Evolutionary conservation across 2,888 invertebrate genomes (phyloP).

Genomic region (Drosophila diplacantha): DNA sequence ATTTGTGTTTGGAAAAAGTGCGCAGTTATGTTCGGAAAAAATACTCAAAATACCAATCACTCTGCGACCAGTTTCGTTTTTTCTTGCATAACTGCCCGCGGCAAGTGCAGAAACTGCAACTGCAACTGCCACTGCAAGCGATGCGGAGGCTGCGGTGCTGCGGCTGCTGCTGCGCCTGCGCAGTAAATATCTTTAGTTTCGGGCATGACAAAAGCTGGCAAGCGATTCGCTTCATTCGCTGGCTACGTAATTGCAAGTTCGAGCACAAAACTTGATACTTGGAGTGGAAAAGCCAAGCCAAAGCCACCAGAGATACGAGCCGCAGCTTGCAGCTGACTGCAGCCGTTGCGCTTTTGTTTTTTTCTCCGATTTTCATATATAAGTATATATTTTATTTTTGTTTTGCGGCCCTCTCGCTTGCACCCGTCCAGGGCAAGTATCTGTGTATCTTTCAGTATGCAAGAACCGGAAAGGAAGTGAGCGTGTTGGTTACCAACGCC

Average conservation of each 20-base stretch:
- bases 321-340: constrained; percentile 66
- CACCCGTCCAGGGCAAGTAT: constrained; percentile 8
- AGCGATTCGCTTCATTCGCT: constrained; percentile 61
- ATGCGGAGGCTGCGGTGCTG: constrained; percentile 15
- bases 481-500: constrained; percentile 68
- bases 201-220: constrained; percentile 56
- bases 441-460: constrained; percentile 28
- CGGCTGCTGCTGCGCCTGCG: constrained; percentile 38
- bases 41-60: constrained; percentile 36
- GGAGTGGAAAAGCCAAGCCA: constrained; percentile 32
- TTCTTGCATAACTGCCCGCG: constrained; percentile 59
- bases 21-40: constrained; percentile 35
- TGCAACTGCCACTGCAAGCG: constrained; percentile 10
- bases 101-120: constrained; percentile 66
- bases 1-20: constrained; percentile 14
- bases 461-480: constrained; percentile 72
- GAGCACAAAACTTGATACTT: constrained; percentile 52
- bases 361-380: constrained; percentile 4
- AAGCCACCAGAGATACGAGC: constrained; percentile 18
- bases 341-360: constrained; percentile 27
- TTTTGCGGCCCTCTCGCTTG: constrained; percentile 34
- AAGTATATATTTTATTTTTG: constrained; percentile 17
- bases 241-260: constrained; percentile 64
- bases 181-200: constrained; percentile 60
- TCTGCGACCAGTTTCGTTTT: constrained; percentile 61